A percentile compares a stretch with the other conserved stretches of the same genome.
Evolutionary conservation across 1,140 invertebrate species (phyloP).

Genomic region (Gonatopus flavifemur): DNA sequence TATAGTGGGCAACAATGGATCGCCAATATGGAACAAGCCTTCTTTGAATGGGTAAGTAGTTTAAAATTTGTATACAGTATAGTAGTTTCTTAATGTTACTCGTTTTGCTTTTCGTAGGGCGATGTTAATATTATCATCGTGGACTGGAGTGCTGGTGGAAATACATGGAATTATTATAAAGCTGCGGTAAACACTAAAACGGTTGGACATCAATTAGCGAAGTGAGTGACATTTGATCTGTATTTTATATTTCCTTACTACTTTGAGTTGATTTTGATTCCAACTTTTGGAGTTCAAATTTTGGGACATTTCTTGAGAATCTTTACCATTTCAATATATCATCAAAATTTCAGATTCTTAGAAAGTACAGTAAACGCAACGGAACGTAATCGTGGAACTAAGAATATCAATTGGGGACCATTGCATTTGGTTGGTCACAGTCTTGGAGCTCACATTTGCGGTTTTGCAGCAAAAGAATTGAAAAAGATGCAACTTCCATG

Average conservation of each 20-base stretch:
- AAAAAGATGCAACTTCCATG: conserved; percentile 42
- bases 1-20: conserved; percentile 60
- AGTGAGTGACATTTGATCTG: conserved; percentile 34
- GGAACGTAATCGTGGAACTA: neutral
- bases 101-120: conserved; percentile 35
- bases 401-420: conserved; percentile 25
- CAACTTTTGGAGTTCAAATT: too few species aligned
- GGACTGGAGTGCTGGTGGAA: conserved; percentile 63
- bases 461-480: conserved; percentile 59
- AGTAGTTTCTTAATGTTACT: neutral
- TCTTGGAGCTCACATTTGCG: conserved; percentile 65
- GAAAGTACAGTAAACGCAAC: conserved; percentile 33
- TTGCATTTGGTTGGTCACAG: conserved; percentile 66
- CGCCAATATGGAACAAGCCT: conserved; percentile 55
- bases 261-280: neutral
- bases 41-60: conserved; percentile 57
- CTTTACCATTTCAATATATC: too few species aligned
- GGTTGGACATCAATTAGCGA: conserved; percentile 59
- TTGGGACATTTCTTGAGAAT: too few species aligned
- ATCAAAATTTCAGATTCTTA: conserved; percentile 29
- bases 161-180: conserved; percentile 64
- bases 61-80: neutral
- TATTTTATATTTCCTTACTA: conserved; percentile 1
- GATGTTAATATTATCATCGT: conserved; percentile 63
- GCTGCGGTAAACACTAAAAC: conserved; percentile 62